phyloP scores from a whole-genome alignment of 1,140 invertebrate genomes.

The Pissodes strobi region DNA sequence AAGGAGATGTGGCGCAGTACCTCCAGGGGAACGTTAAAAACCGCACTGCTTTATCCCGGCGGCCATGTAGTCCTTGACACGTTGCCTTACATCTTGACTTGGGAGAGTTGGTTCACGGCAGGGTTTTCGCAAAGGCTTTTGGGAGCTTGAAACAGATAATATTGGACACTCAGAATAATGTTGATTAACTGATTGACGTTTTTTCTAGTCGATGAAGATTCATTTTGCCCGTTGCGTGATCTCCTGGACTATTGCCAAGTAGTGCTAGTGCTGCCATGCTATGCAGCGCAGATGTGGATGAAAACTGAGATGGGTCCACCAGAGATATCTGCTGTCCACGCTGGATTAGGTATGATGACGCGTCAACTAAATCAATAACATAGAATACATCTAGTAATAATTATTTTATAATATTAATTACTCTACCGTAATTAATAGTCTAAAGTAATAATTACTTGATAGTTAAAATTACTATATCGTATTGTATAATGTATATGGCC shows the following conservation, averaged over 20 bases:
- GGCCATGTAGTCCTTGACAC: too few species aligned
- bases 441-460: not conserved
- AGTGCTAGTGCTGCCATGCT: conserved; percentile 23
- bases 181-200: too few species aligned
- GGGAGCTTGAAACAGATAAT: too few species aligned
- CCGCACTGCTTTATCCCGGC: too few species aligned
- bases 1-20: too few species aligned
- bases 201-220: conserved; percentile 25
- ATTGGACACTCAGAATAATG: too few species aligned
- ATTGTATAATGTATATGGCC: not conserved
- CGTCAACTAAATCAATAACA: too few species aligned
- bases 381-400: too few species aligned
- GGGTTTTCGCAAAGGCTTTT: too few species aligned
- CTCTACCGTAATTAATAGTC: not conserved
- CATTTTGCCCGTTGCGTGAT: conserved; percentile 25
- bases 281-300: conserved; percentile 27
- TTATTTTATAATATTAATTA: not conserved
- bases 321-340: conserved; percentile 16
- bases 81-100: too few species aligned
- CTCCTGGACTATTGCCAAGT: conserved; percentile 28
- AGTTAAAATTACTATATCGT: not conserved
- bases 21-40: too few species aligned
- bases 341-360: conserved; percentile 31
- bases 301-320: conserved; percentile 28
- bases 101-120: too few species aligned